Conservation (phyloP, 2,113 vertebrate genomes). For the Psophia crepitans region DNA sequence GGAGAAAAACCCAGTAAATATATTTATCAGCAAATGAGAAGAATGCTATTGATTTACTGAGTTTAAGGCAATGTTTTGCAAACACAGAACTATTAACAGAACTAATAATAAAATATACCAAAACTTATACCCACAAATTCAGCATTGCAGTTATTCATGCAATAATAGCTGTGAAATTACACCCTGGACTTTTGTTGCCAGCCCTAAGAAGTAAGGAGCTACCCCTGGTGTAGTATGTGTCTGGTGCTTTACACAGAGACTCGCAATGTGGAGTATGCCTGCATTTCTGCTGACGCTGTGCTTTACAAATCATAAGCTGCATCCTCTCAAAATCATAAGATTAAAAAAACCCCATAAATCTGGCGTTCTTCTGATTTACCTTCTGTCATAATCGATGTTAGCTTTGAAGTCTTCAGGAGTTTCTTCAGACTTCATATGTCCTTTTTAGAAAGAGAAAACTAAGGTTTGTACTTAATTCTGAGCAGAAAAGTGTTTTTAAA, state of each 20-base stretch:
- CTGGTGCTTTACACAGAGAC: background rate
- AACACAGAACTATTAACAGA: background rate
- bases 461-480: background rate
- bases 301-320: background rate
- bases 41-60: background rate
- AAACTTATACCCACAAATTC: background rate
- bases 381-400: background rate
- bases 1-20: background rate
- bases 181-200: background rate
- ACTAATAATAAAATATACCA: background rate
- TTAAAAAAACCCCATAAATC: background rate
- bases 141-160: background rate
- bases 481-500: background rate
- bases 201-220: background rate
- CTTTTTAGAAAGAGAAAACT: background rate
- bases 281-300: background rate
- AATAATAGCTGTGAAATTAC: background rate
- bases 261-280: background rate
- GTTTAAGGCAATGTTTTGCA: background rate
- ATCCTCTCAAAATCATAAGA: background rate
- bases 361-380: slow-evolving; percentile 1
- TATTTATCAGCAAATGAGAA: background rate
- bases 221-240: background rate
- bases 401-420: background rate
- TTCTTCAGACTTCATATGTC: background rate